These are phyloP conservation scores for Eulemur rufifrons DNA, from an alignment of 2,113 vertebrate species.

Conservation along the genomic window DNA sequence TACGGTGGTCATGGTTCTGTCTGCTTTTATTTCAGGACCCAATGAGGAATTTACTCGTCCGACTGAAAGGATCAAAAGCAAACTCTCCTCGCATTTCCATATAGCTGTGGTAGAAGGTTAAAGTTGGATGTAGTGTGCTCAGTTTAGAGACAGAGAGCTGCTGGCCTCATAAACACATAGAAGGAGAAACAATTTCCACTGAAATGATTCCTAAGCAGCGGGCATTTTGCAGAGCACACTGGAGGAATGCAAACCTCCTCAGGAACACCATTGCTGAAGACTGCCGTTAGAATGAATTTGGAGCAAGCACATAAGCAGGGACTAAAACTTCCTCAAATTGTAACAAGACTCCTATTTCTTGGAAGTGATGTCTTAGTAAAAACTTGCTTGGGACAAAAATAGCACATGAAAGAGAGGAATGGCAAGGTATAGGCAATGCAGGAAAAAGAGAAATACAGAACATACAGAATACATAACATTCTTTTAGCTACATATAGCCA, in stretches of 20 bases:
- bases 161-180: neutral
- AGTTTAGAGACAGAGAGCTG: neutral
- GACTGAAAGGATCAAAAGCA: neutral
- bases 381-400: neutral
- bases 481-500: neutral
- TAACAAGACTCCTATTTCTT: neutral
- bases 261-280: neutral
- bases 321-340: neutral
- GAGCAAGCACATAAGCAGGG: neutral
- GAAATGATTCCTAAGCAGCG: neutral
- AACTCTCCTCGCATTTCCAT: neutral
- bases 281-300: neutral
- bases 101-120: neutral
- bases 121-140: neutral
- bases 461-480: neutral
- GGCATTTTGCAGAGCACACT: neutral
- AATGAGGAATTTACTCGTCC: neutral
- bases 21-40: neutral
- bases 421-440: neutral
- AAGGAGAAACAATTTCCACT: neutral
- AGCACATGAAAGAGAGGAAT: neutral
- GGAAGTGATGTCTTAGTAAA: neutral
- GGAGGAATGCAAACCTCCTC: neutral
- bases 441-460: neutral
- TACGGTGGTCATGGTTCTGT: neutral